Evolutionary conservation across 2,797 vertebrate genomes (phyloP), one percentile per base, ranked within the genome.

Genomic region (Sebastes elongatus): DNA sequence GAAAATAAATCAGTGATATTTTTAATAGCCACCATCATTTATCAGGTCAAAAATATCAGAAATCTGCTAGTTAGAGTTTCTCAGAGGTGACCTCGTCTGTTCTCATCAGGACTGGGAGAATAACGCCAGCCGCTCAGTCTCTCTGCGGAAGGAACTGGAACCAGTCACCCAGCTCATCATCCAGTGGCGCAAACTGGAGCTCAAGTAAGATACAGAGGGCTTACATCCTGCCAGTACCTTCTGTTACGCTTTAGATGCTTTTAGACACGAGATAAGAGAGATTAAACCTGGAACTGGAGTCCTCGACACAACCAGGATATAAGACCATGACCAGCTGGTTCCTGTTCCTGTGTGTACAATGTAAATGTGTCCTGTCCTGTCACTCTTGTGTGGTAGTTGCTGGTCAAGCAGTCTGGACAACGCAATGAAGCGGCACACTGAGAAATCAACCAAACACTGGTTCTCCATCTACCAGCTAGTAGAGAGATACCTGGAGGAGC

Each of bases 351-450:
- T 32, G 25, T 30, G 4, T 16, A 10, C 22, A 32, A 16, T 68
- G 1, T 56, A 4, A 61, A 38, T 13, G 16, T 74, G 10, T 78
- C 25, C 61, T 27, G 9, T 80, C 22, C 20, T 75, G 35, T 80
- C 42, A 3, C 32, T 63, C 32, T 33, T 86, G 5, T 2, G 68
- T 20, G 85, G 10, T n/a, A 99, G 99, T 71, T 99, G 98, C 89
- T 99, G 99, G 99, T 98, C 97, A 1, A 94, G 95, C 92, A 98
- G 98, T 91, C 93, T 99, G 91, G 98, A 99, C 93, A 98, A 97
- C 53, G 95, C 96, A 28, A 87, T 96, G 95, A 97, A 95, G 74
- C 95, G 93, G 1, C 97, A 98, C 64, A 90, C 95, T 0, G 96
- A 98, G 88, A 99, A 96, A 84, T 97, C 97, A 9, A 96, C 94